A percentile compares a stretch with the other conserved stretches of the same genome.
These are phyloP conservation scores for Valencia hispanica DNA, from an alignment of 2,797 vertebrate species.

Conservation along the genomic window DNA sequence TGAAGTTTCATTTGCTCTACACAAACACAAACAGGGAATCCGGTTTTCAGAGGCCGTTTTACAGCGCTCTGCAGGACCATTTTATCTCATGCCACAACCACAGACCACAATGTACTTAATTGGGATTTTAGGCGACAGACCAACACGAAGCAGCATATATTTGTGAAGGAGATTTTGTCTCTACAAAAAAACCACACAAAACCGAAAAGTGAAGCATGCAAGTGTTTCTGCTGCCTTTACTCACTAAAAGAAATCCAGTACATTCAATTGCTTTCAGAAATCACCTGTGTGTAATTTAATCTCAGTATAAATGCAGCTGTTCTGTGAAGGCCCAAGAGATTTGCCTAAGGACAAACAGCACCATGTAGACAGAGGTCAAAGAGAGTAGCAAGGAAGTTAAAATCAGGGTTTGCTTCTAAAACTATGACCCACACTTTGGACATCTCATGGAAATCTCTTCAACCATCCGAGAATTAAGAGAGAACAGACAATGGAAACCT, in stretches of 20 bases:
- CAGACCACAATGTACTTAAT: not conserved
- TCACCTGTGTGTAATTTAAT: too few relatives aligned
- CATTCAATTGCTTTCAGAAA: too few relatives aligned
- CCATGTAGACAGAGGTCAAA: not conserved
- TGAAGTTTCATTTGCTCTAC: constrained; percentile 16
- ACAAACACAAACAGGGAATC: not conserved
- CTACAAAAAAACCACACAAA: not conserved
- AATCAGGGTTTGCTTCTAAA: not conserved
- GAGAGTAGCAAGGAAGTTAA: not conserved
- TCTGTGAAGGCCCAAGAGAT: not conserved
- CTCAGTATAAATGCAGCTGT: too few relatives aligned
- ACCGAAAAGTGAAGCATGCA: not conserved
- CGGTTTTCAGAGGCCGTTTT: not conserved
- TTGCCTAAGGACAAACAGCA: not conserved
- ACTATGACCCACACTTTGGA: not conserved
- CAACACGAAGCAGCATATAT: not conserved
- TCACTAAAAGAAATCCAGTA: not conserved
- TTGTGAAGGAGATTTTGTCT: not conserved
- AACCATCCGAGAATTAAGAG: not conserved
- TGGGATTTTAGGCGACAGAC: not conserved
- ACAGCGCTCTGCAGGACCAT: not conserved
- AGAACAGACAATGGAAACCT: not conserved
- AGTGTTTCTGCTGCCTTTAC: not conserved
- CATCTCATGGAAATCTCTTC: not conserved
- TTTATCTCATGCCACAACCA: not conserved